Evolutionary conservation across 2,888 invertebrate species (phyloP).

Genomic region (Phorcus lineatus): DNA sequence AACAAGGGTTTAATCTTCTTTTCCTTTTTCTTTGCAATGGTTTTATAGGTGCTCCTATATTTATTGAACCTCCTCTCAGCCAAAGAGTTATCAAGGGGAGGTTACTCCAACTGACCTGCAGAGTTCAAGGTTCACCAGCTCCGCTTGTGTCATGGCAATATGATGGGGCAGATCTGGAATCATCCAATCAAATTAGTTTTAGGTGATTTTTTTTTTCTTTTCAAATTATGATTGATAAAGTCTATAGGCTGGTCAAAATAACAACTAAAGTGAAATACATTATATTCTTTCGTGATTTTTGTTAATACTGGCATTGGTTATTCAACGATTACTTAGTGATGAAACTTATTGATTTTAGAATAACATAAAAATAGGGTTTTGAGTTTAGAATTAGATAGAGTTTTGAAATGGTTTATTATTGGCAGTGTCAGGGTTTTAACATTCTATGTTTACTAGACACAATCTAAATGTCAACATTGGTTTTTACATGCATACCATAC

Average conservation of each 20-base stretch:
- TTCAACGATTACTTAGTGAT: too few relatives aligned
- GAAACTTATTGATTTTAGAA: too few relatives aligned
- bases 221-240: background rate
- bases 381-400: too few relatives aligned
- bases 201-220: slow-evolving; percentile 44
- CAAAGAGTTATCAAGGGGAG: slow-evolving; percentile 58
- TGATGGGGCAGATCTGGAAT: slow-evolving; percentile 43
- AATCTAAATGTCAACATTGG: too few relatives aligned
- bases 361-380: too few relatives aligned
- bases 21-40: background rate
- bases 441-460: too few relatives aligned
- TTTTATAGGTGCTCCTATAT: slow-evolving; percentile 62
- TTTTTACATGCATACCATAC: too few relatives aligned
- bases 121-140: slow-evolving; percentile 61
- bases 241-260: background rate
- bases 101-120: slow-evolving; percentile 61
- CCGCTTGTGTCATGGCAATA: slow-evolving; percentile 65
- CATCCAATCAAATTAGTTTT: slow-evolving; percentile 47
- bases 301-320: too few relatives aligned
- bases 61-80: slow-evolving; percentile 60
- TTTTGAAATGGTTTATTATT: too few relatives aligned
- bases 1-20: background rate
- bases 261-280: too few relatives aligned
- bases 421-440: too few relatives aligned
- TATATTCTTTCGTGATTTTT: too few relatives aligned